Percentiles rank a stretch among this genome's conserved stretches.
These are phyloP conservation scores for Lerema accius DNA, from an alignment of 1,140 invertebrate species.

Conservation along the genomic window DNA sequence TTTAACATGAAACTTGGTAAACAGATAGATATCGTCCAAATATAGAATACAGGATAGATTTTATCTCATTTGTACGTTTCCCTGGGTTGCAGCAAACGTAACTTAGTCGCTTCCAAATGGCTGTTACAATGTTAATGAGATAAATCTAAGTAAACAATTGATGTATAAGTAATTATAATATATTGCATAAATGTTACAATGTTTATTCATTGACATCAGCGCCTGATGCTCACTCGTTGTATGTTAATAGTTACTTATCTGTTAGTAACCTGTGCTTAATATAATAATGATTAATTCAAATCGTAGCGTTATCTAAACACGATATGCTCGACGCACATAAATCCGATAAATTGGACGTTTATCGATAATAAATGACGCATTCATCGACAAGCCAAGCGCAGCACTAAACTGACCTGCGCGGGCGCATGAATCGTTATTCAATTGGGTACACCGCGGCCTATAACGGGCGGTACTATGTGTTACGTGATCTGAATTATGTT, in stretches of 20 bases:
- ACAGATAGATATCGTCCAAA: too few species aligned
- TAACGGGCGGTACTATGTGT: constrained; percentile 52
- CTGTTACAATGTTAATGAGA: too few species aligned
- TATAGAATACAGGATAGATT: too few species aligned
- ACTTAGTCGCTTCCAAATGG: too few species aligned
- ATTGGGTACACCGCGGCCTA: constrained; percentile 52
- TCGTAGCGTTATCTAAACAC: neutral
- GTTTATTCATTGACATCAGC: neutral
- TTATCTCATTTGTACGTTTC: too few species aligned
- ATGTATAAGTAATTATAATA: too few species aligned
- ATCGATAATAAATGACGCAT: constrained; percentile 51
- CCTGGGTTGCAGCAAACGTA: too few species aligned
- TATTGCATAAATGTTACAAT: too few species aligned
- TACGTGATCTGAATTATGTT: constrained; percentile 57
- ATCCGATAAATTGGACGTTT: constrained; percentile 46
- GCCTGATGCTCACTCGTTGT: neutral
- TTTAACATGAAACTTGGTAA: too few species aligned
- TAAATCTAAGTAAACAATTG: too few species aligned
- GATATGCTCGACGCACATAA: constrained; percentile 6
- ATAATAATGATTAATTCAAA: neutral
- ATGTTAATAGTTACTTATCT: too few species aligned
- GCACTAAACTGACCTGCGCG: constrained; percentile 47
- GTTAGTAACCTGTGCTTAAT: neutral
- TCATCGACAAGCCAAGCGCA: constrained; percentile 49
- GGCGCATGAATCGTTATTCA: constrained; percentile 63